Evolutionary conservation across 2,888 invertebrate species (phyloP).

Genomic region (Salpingus planirostris): DNA sequence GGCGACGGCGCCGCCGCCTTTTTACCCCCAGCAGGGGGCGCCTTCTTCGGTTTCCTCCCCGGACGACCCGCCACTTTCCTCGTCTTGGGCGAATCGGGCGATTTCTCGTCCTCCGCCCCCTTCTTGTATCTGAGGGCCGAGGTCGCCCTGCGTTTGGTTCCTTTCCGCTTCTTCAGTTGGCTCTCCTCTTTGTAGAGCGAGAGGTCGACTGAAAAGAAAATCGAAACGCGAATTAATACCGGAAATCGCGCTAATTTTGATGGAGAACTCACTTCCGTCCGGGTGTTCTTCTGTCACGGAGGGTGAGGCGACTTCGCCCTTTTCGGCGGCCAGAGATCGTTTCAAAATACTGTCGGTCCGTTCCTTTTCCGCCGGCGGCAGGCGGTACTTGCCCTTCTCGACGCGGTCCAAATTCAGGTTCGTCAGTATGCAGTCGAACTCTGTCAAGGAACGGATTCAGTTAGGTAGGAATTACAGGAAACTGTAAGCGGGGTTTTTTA

Average conservation of each 20-base stretch:
- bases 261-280: conserved; percentile 65
- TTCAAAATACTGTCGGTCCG: conserved; percentile 77
- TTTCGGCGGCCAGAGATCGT: conserved; percentile 74
- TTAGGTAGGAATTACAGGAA: neutral
- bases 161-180: conserved; percentile 50
- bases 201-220: conserved; percentile 59
- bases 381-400: conserved; percentile 59
- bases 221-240: conserved; percentile 1
- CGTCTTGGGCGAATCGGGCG: conserved; percentile 27
- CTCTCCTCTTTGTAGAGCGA: conserved; percentile 78
- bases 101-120: neutral
- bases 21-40: too few relatives aligned
- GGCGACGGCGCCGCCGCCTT: too few relatives aligned
- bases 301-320: conserved; percentile 51
- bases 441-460: conserved; percentile 39
- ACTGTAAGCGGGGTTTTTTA: conserved; percentile 32
- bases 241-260: neutral
- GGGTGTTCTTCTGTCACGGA: conserved; percentile 70
- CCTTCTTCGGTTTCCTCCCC: conserved; percentile 13
- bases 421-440: conserved; percentile 83
- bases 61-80: conserved; percentile 24
- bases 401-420: conserved; percentile 69
- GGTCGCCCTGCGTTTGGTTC: conserved; percentile 33
- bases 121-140: conserved; percentile 3
- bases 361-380: conserved; percentile 64